Conservation (phyloP, 2,113 vertebrate species). For the Diphyllodes magnificus region DNA sequence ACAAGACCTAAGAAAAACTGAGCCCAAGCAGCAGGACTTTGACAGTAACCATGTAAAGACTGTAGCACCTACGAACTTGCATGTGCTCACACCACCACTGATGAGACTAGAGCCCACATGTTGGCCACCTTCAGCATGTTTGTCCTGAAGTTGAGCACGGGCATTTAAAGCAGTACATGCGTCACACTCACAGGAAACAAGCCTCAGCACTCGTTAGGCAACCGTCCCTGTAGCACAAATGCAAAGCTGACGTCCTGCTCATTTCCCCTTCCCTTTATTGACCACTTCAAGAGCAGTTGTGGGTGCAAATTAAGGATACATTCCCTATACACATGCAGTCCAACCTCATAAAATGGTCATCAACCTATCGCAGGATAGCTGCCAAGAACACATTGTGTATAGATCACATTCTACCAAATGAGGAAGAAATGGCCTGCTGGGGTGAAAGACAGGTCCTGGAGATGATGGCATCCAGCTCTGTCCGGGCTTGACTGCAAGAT, state of each 20-base stretch:
- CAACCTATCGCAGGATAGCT: not conserved
- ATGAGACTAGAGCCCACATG: not conserved
- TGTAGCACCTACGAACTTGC: not conserved
- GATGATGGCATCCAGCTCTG: not conserved
- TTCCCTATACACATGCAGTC: not conserved
- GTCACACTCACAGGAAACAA: slow-evolving; percentile 41
- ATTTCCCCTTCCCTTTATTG: slow-evolving; percentile 44
- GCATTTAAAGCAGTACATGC: not conserved
- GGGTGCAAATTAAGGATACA: not conserved
- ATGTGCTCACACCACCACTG: not conserved
- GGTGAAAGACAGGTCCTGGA: not conserved
- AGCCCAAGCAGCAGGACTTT: not conserved
- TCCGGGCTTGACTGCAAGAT: not conserved
- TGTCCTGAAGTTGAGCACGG: not conserved
- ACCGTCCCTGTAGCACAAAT: not conserved
- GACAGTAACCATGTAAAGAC: not conserved
- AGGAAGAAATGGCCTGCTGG: not conserved
- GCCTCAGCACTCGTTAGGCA: not conserved
- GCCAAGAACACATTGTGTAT: not conserved
- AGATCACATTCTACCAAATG: not conserved
- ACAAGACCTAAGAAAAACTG: not conserved
- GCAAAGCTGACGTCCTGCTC: not conserved
- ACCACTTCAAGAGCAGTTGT: not conserved
- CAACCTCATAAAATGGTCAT: not conserved
- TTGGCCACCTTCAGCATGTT: not conserved